A percentile compares a stretch with the other conserved stretches of the same genome.
phyloP scores from a whole-genome alignment of 2,797 vertebrate genomes.

The Podarcis lilfordi region DNA sequence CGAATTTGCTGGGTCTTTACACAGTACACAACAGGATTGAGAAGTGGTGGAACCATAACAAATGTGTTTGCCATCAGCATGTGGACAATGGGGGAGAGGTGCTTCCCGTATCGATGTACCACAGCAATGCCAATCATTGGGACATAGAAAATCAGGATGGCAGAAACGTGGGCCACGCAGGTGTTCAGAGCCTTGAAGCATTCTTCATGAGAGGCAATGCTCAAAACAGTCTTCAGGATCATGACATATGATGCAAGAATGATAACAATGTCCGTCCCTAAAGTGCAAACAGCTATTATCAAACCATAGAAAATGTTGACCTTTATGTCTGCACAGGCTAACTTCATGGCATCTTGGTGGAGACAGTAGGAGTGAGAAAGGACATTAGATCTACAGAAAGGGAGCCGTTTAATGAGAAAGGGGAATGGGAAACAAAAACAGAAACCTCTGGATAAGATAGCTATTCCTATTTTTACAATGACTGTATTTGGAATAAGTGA shows the following conservation, averaged over 20 bases:
- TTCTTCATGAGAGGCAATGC: constrained; percentile 12
- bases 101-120: constrained; percentile 42
- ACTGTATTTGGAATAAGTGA: constrained; percentile 54
- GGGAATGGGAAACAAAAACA: constrained; percentile 38
- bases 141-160: constrained; percentile 17
- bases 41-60: constrained; percentile 42
- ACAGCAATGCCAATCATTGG: constrained; percentile 22
- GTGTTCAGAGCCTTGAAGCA: constrained; percentile 51
- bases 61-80: constrained; percentile 51
- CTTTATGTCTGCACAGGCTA: constrained; percentile 71
- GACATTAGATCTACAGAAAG: constrained; percentile 14
- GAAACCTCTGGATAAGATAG: constrained; percentile 47
- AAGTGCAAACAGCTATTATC: constrained; percentile 50
- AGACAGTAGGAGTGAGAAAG: constrained; percentile 76
- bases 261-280: constrained; percentile 32
- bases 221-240: too few species aligned
- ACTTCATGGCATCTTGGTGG: constrained; percentile 69
- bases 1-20: not conserved
- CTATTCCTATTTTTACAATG: constrained; percentile 37
- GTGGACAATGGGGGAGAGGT: constrained; percentile 27
- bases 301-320: constrained; percentile 65
- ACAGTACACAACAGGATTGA: constrained; percentile 45
- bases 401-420: not conserved
- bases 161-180: constrained; percentile 53
- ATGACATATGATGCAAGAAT: constrained; percentile 34